A percentile compares a stretch with the other conserved stretches of the same genome.
phyloP scores from a whole-genome alignment of 2,888 invertebrate genomes.

The Acanthosepion esculentum region DNA sequence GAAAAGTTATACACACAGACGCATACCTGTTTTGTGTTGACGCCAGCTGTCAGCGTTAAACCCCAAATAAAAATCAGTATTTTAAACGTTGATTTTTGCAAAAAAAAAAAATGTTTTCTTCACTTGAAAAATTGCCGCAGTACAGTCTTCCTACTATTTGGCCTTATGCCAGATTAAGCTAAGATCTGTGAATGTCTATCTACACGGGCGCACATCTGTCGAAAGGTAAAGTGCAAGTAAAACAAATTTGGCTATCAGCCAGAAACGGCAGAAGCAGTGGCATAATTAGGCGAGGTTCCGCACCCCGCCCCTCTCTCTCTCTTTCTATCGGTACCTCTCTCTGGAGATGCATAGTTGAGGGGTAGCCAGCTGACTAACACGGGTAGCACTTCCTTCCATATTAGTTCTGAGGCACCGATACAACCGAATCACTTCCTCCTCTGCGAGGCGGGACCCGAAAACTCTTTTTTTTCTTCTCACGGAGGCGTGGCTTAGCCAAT shows the following conservation, averaged over 20 bases:
- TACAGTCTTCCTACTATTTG: background rate
- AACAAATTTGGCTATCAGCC: background rate
- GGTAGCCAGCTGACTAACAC: slow-evolving; percentile 16
- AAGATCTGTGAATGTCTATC: background rate
- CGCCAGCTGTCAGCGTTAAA: too few relatives aligned
- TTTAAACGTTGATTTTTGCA: background rate
- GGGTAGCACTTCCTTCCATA: background rate
- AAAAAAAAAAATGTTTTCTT: background rate
- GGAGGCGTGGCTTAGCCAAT: background rate
- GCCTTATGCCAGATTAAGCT: background rate
- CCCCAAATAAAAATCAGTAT: too few relatives aligned
- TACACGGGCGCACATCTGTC: background rate
- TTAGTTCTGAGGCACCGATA: background rate
- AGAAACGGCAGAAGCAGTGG: background rate
- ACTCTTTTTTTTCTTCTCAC: background rate
- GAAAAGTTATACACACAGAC: background rate
- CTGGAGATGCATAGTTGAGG: slow-evolving; percentile 10
- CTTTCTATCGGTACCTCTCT: background rate
- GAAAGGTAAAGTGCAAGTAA: background rate
- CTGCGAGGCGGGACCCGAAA: background rate
- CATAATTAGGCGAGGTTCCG: background rate
- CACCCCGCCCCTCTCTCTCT: background rate
- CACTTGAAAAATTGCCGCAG: background rate
- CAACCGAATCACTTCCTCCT: background rate
- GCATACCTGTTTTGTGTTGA: too few relatives aligned